Percentiles rank a stretch among this genome's conserved stretches.
Conservation (phyloP, 2,888 invertebrate genomes). For the Sphecodes monilicornis region DNA sequence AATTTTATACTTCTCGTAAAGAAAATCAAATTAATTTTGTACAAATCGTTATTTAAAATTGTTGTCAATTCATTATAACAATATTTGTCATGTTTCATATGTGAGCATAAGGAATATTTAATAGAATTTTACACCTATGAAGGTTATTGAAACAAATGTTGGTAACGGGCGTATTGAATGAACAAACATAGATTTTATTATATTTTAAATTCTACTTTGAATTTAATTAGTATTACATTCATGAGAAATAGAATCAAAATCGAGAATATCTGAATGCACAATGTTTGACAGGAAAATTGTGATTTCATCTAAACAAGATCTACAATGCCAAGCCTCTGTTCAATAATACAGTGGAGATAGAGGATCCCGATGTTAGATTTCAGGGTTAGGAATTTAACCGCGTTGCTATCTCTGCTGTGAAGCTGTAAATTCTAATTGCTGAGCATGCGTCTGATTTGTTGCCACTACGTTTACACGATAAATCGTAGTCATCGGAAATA, state of each 20-base stretch:
- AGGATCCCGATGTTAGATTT: constrained; percentile 4
- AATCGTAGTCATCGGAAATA: constrained; percentile 26
- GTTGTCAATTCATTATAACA: background rate
- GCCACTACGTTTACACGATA: background rate
- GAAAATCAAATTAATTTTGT: background rate
- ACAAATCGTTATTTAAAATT: background rate
- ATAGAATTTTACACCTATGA: background rate
- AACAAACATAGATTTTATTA: background rate
- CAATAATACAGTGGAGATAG: background rate
- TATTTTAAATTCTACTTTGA: background rate
- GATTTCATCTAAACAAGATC: background rate
- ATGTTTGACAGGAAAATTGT: background rate
- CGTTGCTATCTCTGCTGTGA: background rate
- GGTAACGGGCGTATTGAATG: background rate
- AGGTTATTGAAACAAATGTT: background rate
- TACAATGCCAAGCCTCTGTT: background rate
- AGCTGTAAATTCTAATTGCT: constrained; percentile 25
- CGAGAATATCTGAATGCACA: background rate
- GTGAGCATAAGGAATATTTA: background rate
- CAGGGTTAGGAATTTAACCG: constrained; percentile 12
- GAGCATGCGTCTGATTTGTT: constrained; percentile 32
- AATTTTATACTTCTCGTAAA: too few relatives aligned
- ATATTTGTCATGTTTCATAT: background rate
- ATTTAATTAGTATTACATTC: background rate
- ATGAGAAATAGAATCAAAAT: background rate